A percentile compares a stretch with the other conserved stretches of the same genome.
Conservation (phyloP, 2,113 vertebrate genomes). For the Charina bottae region DNA sequence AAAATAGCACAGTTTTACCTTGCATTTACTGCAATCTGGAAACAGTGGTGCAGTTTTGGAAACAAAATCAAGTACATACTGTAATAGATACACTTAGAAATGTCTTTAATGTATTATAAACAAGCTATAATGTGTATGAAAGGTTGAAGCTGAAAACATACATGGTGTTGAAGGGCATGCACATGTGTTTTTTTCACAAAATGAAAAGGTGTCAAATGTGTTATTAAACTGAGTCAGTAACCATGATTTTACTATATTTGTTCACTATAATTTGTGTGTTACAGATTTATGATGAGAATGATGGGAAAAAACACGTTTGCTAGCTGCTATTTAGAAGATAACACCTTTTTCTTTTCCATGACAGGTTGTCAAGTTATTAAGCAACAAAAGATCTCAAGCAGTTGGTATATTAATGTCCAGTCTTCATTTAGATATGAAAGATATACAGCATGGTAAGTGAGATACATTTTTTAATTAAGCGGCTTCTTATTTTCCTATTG, state of each 20-base stretch:
- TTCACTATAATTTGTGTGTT: slow-evolving; percentile 20
- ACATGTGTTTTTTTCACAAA: not conserved
- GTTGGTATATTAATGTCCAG: slow-evolving; percentile 99
- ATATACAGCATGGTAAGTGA: slow-evolving; percentile 93
- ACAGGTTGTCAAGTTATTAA: slow-evolving; percentile 93
- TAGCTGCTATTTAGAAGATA: slow-evolving; percentile 37
- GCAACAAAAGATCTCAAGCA: slow-evolving; percentile 96
- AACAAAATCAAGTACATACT: slow-evolving; percentile 36
- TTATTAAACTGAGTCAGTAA: slow-evolving; percentile 5
- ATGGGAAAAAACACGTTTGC: not conserved
- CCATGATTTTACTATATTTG: not conserved
- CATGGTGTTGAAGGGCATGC: not conserved
- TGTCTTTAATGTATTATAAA: slow-evolving; percentile 51
- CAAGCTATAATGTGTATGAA: slow-evolving; percentile 38
- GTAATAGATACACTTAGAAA: slow-evolving; percentile 51
- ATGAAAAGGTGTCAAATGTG: not conserved
- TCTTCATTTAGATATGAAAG: slow-evolving; percentile 95
- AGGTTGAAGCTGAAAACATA: slow-evolving; percentile 11
- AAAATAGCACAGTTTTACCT: slow-evolving; percentile 58
- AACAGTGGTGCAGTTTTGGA: slow-evolving; percentile 64
- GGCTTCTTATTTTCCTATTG: not conserved
- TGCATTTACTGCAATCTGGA: slow-evolving; percentile 46
- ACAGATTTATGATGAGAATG: slow-evolving; percentile 20
- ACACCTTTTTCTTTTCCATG: slow-evolving; percentile 51
- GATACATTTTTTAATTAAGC: slow-evolving; percentile 17